Percentiles rank a stretch among this genome's conserved stretches.
phyloP scores from a whole-genome alignment of 2,113 vertebrate genomes.

The Equus quagga region DNA sequence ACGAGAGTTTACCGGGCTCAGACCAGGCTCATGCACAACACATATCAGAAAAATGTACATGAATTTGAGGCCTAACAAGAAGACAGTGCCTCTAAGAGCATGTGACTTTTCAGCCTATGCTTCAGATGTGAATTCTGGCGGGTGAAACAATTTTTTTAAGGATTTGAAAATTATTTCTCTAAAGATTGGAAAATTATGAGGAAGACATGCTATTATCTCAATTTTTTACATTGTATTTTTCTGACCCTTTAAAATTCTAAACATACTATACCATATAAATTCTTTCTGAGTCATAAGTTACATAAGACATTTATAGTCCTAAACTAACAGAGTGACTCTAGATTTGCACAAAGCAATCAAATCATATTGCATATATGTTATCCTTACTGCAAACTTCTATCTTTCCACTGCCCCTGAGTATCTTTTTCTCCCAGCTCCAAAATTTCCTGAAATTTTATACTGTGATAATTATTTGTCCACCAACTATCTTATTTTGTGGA shows the following conservation, averaged over 20 bases:
- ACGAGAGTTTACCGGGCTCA: neutral
- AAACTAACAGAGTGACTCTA: neutral
- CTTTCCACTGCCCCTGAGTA: neutral
- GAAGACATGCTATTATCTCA: neutral
- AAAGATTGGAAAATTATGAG: neutral
- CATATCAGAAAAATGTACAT: neutral
- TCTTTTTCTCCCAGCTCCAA: neutral
- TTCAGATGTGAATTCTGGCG: neutral
- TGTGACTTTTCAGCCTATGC: neutral
- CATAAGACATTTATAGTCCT: neutral
- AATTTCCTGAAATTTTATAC: neutral
- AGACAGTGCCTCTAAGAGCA: neutral
- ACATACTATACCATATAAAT: neutral
- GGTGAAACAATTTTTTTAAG: neutral
- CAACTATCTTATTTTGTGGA: neutral
- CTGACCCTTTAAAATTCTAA: slow-evolving; percentile 5
- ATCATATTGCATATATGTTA: neutral
- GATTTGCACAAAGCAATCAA: slow-evolving; percentile 1
- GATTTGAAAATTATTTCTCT: slow-evolving; percentile 35
- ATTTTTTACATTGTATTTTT: neutral
- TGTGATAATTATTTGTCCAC: neutral
- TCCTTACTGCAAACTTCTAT: neutral
- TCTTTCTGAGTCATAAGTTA: neutral
- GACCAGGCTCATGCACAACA: neutral
- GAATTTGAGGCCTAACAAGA: neutral